Conservation (phyloP, 2,797 vertebrate species). For the Taenioides sp. region DNA sequence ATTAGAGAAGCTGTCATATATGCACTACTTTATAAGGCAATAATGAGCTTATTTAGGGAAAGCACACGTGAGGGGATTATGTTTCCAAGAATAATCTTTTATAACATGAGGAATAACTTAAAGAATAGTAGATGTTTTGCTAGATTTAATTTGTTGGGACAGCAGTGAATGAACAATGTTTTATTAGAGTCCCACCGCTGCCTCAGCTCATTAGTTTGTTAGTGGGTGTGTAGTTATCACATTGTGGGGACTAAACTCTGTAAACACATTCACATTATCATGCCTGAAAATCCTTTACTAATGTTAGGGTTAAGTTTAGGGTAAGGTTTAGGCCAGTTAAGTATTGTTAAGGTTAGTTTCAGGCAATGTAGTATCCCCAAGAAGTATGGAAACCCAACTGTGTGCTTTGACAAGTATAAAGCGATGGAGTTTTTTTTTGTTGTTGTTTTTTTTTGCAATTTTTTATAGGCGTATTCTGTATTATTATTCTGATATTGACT, state of each 20-base stretch:
- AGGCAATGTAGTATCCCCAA: no score
- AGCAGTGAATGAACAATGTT: not conserved
- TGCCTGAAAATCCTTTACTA: no score
- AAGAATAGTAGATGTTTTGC: not conserved
- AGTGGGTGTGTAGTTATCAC: not conserved
- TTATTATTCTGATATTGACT: no score
- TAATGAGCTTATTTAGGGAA: conserved; percentile 2
- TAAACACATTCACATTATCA: no score
- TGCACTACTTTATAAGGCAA: not conserved
- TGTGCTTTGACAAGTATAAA: not conserved
- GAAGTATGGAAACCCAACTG: no score
- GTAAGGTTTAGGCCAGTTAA: no score
- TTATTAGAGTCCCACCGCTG: not conserved
- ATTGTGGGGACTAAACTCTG: no score
- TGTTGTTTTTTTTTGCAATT: not conserved
- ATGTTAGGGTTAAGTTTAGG: no score
- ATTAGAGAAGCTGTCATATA: not conserved
- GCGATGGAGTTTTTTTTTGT: no score
- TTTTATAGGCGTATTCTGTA: not conserved
- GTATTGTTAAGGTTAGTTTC: no score
- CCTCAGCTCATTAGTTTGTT: not conserved
- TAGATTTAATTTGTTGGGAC: not conserved
- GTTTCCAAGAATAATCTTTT: no score
- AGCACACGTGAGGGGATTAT: not conserved
- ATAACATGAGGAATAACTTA: not conserved